These are phyloP conservation scores for Trissolcus basalis DNA, from an alignment of 1,140 invertebrate species.

Conservation along the genomic window DNA sequence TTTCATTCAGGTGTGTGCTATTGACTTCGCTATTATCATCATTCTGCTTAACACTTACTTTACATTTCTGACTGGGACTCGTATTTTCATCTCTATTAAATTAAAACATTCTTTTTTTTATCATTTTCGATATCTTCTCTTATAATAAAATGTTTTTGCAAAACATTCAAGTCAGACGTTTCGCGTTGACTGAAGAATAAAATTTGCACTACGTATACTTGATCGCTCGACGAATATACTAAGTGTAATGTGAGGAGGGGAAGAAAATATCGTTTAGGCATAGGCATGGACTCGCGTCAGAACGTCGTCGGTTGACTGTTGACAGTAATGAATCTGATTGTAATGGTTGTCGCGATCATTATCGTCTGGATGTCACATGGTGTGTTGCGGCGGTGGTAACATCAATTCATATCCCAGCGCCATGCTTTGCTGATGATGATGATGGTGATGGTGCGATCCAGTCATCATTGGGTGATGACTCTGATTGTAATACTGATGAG, in stretches of 20 bases:
- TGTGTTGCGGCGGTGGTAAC: conserved; percentile 71
- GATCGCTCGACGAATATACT: conserved; percentile 23
- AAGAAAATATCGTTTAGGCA: conserved; percentile 25
- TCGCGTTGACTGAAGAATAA: background rate
- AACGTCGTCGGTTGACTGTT: conserved; percentile 51
- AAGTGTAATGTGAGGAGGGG: conserved; percentile 13
- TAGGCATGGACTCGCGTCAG: conserved; percentile 53
- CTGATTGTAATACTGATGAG: conserved; percentile 73
- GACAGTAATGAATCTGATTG: conserved; percentile 52
- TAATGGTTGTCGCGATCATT: conserved; percentile 47
- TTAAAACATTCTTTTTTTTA: no score
- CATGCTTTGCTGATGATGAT: conserved; percentile 71
- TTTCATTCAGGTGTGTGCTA: no score
- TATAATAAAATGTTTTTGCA: no score
- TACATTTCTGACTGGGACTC: no score
- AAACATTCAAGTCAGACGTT: no score
- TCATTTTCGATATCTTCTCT: no score
- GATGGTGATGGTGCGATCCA: conserved; percentile 67
- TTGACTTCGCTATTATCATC: no score
- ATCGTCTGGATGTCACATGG: conserved; percentile 71
- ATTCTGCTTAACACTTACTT: no score
- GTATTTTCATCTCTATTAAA: no score
- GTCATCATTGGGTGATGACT: conserved; percentile 72
- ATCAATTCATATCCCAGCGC: conserved; percentile 72
- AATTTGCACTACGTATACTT: conserved; percentile 28